Percentiles rank a stretch among this genome's conserved stretches.
phyloP scores from a whole-genome alignment of 2,113 vertebrate genomes.

The Otocyon megalotis region DNA sequence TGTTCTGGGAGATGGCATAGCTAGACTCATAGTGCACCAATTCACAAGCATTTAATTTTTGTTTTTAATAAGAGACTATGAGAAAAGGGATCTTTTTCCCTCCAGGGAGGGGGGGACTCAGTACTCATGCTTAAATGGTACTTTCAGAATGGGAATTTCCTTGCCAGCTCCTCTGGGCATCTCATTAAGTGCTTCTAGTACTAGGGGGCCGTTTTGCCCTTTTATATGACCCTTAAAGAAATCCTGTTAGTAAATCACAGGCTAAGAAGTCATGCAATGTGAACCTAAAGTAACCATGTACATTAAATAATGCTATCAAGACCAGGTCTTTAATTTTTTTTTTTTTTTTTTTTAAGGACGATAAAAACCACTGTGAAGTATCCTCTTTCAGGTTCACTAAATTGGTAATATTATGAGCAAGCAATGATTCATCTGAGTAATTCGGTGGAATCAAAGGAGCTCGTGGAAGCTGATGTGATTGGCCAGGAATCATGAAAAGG shows the following conservation, averaged over 20 bases:
- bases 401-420: conserved; percentile 30
- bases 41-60: conserved; percentile 81
- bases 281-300: background rate
- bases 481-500: conserved; percentile 44
- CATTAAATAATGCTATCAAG: conserved; percentile 24
- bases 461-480: conserved; percentile 62
- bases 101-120: conserved; percentile 52
- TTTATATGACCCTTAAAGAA: conserved; percentile 51
- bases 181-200: conserved; percentile 75
- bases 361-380: background rate
- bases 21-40: conserved; percentile 70
- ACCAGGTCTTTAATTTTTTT: conserved; percentile 75
- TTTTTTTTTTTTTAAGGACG: conserved; percentile 73
- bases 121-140: conserved; percentile 61
- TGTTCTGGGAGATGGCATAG: conserved; percentile 79
- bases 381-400: background rate
- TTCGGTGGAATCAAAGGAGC: conserved; percentile 57
- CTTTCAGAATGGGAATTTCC: conserved; percentile 72
- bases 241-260: conserved; percentile 67
- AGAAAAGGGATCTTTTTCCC: conserved; percentile 54
- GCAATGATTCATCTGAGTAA: background rate
- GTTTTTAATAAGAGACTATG: conserved; percentile 81
- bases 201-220: conserved; percentile 62
- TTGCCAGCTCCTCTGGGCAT: conserved; percentile 67
- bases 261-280: conserved; percentile 43